Evolutionary conservation across 2,113 vertebrate species (phyloP).

Genomic region (Silurus meridionalis): DNA sequence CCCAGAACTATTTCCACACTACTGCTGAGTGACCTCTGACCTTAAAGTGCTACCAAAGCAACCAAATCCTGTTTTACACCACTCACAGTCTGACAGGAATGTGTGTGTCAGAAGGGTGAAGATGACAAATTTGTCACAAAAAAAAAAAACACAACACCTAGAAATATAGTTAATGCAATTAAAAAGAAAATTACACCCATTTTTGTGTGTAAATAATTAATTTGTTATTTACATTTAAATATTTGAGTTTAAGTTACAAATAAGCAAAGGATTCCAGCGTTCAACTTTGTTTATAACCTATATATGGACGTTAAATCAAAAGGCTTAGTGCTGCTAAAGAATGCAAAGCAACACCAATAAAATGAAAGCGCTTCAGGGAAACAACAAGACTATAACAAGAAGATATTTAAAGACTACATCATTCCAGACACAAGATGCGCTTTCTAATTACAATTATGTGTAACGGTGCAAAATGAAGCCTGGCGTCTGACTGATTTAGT

Average conservation of each 20-base stretch:
- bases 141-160: background rate
- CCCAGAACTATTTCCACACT: constrained; percentile 37
- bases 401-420: constrained; percentile 14
- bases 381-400: background rate
- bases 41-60: constrained; percentile 36
- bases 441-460: background rate
- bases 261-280: constrained; percentile 8
- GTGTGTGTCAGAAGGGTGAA: background rate
- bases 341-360: background rate
- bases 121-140: constrained; percentile 30
- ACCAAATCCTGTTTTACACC: constrained; percentile 49
- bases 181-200: background rate
- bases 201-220: background rate
- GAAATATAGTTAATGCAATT: too few relatives aligned
- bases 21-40: constrained; percentile 45
- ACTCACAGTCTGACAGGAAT: constrained; percentile 38
- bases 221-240: background rate
- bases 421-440: background rate
- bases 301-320: background rate
- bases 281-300: constrained; percentile 28
- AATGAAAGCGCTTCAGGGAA: constrained; percentile 1
- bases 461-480: background rate
- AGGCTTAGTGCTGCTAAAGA: background rate
- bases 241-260: background rate
- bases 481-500: background rate